Evolutionary conservation across 2,888 invertebrate species (phyloP).

Genomic region (Torymus auratus): DNA sequence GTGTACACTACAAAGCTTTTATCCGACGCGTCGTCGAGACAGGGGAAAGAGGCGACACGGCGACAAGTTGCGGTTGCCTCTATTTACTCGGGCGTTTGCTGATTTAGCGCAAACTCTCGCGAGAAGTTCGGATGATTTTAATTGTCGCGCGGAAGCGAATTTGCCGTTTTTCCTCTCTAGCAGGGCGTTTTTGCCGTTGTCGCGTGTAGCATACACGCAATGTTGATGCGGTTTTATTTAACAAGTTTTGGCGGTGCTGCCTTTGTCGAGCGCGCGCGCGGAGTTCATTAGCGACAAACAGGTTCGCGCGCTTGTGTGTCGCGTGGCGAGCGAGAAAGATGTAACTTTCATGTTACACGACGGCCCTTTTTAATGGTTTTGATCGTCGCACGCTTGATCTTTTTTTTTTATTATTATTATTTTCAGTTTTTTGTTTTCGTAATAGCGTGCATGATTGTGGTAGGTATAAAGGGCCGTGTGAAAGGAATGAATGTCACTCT

Average conservation of each 20-base stretch:
- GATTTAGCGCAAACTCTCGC: constrained; percentile 32
- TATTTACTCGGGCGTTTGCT: constrained; percentile 44
- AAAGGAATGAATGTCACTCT: no score
- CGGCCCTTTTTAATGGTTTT: no score
- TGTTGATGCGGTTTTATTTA: constrained; percentile 48
- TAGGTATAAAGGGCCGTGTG: no score
- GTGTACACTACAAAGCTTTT: no score
- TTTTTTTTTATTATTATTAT: no score
- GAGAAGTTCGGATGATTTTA: constrained; percentile 40
- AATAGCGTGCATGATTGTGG: no score
- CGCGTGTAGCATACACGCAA: no score
- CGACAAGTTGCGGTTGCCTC: constrained; percentile 18
- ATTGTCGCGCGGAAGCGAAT: constrained; percentile 17
- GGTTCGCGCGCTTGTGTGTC: not conserved
- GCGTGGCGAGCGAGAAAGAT: not conserved
- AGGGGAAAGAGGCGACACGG: not conserved
- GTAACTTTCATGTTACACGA: no score
- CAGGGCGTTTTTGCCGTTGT: not conserved
- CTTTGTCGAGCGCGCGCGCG: not conserved
- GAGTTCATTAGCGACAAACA: constrained; percentile 41
- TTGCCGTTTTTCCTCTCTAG: constrained; percentile 7
- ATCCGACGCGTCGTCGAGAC: not conserved
- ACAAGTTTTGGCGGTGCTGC: constrained; percentile 14
- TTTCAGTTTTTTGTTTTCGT: no score
- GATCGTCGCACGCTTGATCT: no score